phyloP scores from a whole-genome alignment of 2,113 vertebrate genomes.

The Notechis scutatus region DNA sequence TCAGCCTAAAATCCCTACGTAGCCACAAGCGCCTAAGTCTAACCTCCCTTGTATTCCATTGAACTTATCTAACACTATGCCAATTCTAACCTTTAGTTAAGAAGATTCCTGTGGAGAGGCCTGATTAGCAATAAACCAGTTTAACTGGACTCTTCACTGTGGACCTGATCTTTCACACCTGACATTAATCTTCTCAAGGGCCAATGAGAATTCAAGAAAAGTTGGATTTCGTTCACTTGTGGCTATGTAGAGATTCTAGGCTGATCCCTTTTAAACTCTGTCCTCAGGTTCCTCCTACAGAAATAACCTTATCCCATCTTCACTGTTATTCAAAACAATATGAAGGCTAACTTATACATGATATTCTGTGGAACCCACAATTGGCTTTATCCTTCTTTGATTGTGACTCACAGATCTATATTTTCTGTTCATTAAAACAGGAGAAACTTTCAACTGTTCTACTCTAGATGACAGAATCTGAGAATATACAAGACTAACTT shows the following conservation, averaged over 20 bases:
- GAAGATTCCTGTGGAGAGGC: neutral
- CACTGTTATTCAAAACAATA: neutral
- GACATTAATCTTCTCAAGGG: neutral
- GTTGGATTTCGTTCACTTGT: neutral
- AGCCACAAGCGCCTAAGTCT: neutral
- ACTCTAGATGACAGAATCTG: neutral
- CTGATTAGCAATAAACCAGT: neutral
- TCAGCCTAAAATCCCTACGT: neutral
- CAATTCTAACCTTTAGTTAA: neutral
- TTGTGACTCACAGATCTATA: neutral
- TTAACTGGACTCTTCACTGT: neutral
- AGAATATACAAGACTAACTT: neutral
- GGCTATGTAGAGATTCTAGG: neutral
- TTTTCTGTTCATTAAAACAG: neutral
- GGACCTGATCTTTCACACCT: neutral
- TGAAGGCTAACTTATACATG: neutral
- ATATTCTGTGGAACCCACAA: neutral
- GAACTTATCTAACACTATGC: neutral
- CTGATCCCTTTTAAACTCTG: neutral
- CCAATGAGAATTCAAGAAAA: neutral
- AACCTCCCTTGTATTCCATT: neutral
- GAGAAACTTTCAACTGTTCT: neutral
- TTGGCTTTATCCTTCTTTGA: neutral
- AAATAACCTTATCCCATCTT: neutral
- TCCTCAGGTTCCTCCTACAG: neutral